Evolutionary conservation across 2,113 vertebrate species (phyloP).

Genomic region (Beaufortia kweichowensis): DNA sequence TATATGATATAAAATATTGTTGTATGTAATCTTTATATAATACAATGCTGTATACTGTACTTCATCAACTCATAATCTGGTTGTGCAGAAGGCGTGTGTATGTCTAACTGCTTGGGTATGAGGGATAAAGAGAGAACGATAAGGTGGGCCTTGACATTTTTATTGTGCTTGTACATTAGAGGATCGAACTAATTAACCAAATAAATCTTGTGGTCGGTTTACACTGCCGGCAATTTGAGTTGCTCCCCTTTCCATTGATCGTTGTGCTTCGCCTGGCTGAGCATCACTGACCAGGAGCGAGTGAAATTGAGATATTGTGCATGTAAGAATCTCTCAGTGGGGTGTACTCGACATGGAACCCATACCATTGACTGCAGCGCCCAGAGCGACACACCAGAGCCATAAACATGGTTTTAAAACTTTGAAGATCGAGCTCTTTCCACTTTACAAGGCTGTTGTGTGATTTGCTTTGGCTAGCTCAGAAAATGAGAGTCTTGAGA

Average conservation of each 20-base stretch:
- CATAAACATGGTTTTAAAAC: constrained; percentile 34
- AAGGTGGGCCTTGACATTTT: constrained; percentile 56
- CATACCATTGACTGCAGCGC: background rate
- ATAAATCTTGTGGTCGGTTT: constrained; percentile 70
- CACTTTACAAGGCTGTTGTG: constrained; percentile 14
- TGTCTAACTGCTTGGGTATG: background rate
- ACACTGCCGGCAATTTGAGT: constrained; percentile 61
- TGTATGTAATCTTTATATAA: background rate
- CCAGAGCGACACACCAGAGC: background rate
- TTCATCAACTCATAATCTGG: constrained; percentile 7
- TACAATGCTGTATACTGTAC: no score
- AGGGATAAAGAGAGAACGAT: constrained; percentile 18
- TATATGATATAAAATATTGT: no score
- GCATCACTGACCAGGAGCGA: constrained; percentile 59
- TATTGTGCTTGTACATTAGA: constrained; percentile 58
- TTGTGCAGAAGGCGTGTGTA: background rate
- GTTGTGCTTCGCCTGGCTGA: constrained; percentile 52
- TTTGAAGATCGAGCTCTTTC: constrained; percentile 22
- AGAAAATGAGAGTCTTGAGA: constrained; percentile 4
- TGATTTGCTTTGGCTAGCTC: constrained; percentile 4
- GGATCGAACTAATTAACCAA: constrained; percentile 68
- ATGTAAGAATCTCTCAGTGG: constrained; percentile 43
- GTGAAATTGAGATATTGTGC: constrained; percentile 60
- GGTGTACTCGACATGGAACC: constrained; percentile 39
- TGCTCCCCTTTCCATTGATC: constrained; percentile 66